Evolutionary conservation across 1,140 invertebrate species (phyloP), one percentile per base, ranked within the genome.

Genomic region (Venustaconcha ellipsiformis): DNA sequence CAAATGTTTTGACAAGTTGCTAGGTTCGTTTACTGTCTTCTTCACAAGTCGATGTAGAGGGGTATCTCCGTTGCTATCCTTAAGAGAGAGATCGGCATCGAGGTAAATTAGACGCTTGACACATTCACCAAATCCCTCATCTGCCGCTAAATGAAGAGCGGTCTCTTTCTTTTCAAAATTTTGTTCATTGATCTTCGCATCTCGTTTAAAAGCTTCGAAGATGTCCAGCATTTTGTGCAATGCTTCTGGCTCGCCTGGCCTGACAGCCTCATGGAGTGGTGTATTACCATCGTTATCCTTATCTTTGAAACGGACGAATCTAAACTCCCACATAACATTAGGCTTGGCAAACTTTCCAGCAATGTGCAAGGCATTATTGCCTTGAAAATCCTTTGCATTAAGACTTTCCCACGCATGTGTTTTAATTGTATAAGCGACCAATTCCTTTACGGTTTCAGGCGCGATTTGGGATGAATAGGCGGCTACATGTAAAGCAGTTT

Each of bases 191-290:
- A 87, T 83, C 63, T 86, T 80, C 3, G 81, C 81, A 68, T 86
- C 86, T n/a, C 83, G 66, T 73, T 85, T 82, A 82, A 83, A 84
- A 1, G 69, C 74, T 68, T 87, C 85, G 69, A 82, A 87, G 30
- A 85, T 86, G 72, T 86, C 82, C n/a, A 87, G 72, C 82, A 87
- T 86, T 26, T 76, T 82, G n/a, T 82, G 79, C 6, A 88, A 78
- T 15, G 79, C 81, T n/a, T 86, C 84, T 1, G 80, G 78, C 17
- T 86, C n/a, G 8, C 73, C 79, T 13, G 72, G 75, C 26, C 83
- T 68, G 5, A 82, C 81, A 15, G 81, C 65, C 26, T 72, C 76
- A 60, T 84, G 82, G 14, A 81, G 23, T 18, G 82, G 81, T 6
- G 76, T 82, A 23, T 83, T 72, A 0, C 84, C 84, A 57, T 82